Conservation (phyloP, 2,797 vertebrate genomes). For the Pangasius sanitwongsei region DNA sequence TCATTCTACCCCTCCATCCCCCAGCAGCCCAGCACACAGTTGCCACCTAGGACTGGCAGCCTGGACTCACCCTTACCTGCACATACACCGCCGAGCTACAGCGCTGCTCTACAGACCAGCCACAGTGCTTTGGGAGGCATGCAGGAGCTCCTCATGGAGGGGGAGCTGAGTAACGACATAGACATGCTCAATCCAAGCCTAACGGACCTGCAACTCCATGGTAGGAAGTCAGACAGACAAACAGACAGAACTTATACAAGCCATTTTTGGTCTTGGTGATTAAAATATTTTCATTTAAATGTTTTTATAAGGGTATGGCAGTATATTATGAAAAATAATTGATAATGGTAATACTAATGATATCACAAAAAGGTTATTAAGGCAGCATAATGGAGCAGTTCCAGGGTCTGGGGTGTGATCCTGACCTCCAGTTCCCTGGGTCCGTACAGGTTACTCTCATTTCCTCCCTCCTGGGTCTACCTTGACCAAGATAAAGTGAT, state of each 20-base stretch:
- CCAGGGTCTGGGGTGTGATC: not conserved
- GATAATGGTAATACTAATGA: not conserved
- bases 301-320: not conserved
- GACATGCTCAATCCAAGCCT: constrained; percentile 92
- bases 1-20: constrained; percentile 72
- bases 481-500: not conserved
- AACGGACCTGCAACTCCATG: constrained; percentile 93
- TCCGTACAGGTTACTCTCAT: not conserved
- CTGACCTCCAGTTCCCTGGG: not conserved
- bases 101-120: constrained; percentile 70
- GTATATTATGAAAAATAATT: not conserved
- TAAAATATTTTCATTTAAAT: not conserved
- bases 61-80: constrained; percentile 79
- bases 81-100: constrained; percentile 78
- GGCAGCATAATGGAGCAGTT: not conserved
- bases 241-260: not conserved
- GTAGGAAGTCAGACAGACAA: constrained; percentile 65
- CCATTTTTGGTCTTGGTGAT: not conserved
- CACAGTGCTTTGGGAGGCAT: constrained; percentile 71
- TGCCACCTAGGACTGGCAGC: constrained; percentile 68
- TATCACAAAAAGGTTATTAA: not conserved
- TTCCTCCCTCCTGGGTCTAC: not conserved
- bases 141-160: constrained; percentile 84
- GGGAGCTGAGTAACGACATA: constrained; percentile 85
- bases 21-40: constrained; percentile 68